Percentiles rank a stretch among this genome's conserved stretches.
phyloP scores from a whole-genome alignment of 2,797 vertebrate genomes.

The Anabacerthia variegaticeps region DNA sequence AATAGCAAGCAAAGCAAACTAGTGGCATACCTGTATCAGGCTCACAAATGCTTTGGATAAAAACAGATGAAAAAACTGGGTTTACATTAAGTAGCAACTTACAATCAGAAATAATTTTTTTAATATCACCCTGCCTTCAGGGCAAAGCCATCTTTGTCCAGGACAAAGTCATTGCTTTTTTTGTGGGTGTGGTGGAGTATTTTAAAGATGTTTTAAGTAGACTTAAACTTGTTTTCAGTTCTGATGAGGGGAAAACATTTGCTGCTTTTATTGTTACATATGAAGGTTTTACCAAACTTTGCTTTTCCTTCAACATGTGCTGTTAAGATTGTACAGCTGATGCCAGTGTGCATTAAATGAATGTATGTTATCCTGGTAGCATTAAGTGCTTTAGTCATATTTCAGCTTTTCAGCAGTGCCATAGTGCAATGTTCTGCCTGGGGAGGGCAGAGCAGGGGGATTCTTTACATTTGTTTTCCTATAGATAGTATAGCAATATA shows the following conservation, averaged over 20 bases:
- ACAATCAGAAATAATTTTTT: neutral
- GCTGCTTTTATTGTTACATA: neutral
- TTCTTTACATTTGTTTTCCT: neutral
- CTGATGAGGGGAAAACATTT: neutral
- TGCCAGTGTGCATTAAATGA: neutral
- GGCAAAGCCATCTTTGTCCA: neutral
- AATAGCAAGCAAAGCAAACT: conserved; percentile 29
- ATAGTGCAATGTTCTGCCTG: neutral
- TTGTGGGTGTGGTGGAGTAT: neutral
- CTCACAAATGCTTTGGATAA: neutral
- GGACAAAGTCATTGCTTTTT: neutral
- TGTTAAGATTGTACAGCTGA: neutral
- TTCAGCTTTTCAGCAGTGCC: neutral
- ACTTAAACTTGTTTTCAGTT: neutral
- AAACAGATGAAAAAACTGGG: neutral
- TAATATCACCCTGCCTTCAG: neutral
- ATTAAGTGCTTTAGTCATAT: neutral
- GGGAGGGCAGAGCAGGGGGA: neutral
- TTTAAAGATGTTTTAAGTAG: neutral
- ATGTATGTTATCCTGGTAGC: neutral
- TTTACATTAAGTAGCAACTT: neutral
- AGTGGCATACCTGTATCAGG: neutral
- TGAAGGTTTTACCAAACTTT: neutral
- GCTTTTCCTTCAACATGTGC: neutral
- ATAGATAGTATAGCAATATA: neutral